Evolutionary conservation across 2,797 vertebrate genomes (phyloP).

Genomic region (Emydoidea blandingii): DNA sequence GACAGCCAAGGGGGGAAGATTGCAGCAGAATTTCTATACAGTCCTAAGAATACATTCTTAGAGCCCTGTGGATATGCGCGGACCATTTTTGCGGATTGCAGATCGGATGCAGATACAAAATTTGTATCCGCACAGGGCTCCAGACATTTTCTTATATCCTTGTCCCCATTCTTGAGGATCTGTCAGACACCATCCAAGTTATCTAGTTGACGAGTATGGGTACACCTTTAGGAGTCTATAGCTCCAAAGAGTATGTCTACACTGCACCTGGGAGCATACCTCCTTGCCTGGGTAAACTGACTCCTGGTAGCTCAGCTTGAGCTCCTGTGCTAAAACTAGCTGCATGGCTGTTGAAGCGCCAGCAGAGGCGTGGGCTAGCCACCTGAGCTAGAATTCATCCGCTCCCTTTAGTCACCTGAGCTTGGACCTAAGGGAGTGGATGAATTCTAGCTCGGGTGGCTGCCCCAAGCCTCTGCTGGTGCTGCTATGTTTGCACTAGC

Average conservation of each 20-base stretch:
- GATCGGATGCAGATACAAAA: too few species aligned
- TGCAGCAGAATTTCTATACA: not conserved
- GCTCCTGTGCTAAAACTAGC: not conserved
- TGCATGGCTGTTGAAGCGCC: not conserved
- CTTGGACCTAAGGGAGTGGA: not conserved
- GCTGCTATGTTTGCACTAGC: not conserved
- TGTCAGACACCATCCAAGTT: not conserved
- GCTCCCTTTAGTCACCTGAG: not conserved
- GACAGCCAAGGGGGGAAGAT: rapidly evolving
- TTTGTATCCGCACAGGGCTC: too few species aligned
- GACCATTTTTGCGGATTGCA: too few species aligned
- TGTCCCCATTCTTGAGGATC: not conserved
- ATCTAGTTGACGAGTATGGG: too few species aligned
- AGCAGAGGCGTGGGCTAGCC: not conserved
- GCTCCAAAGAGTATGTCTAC: not conserved
- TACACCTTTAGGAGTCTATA: not conserved
- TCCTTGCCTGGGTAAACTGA: not conserved
- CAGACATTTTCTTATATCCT: rapidly evolving
- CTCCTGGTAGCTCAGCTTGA: not conserved
- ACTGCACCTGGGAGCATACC: not conserved
- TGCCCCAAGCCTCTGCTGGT: not conserved
- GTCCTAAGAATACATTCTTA: rapidly evolving
- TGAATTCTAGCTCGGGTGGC: not conserved
- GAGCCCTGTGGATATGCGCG: too few species aligned
- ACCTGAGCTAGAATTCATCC: too few species aligned